phyloP scores from a whole-genome alignment of 2,888 invertebrate species.

The Orthosia cruda region DNA sequence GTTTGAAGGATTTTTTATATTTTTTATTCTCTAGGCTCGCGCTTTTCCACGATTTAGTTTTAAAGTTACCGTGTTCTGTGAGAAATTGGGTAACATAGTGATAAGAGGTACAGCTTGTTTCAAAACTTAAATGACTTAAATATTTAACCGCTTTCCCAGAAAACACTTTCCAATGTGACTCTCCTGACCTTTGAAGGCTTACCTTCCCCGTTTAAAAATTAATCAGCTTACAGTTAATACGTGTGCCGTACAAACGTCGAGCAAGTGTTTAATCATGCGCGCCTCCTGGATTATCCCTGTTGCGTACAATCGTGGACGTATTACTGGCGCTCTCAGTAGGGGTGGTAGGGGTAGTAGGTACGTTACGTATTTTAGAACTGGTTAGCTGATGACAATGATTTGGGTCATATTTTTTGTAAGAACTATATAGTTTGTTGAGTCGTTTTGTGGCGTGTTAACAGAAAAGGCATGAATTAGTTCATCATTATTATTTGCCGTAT shows the following conservation, averaged over 20 bases:
- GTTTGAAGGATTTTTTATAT: too few relatives aligned
- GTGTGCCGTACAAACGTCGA: slow-evolving; percentile 41
- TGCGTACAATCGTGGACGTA: slow-evolving; percentile 23
- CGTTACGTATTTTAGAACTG: too few relatives aligned
- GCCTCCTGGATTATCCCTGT: slow-evolving; percentile 49
- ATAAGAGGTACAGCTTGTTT: too few relatives aligned
- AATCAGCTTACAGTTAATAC: slow-evolving; percentile 50
- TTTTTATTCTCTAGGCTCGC: too few relatives aligned
- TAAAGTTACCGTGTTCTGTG: too few relatives aligned
- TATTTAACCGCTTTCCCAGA: neutral
- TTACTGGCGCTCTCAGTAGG: slow-evolving; percentile 21
- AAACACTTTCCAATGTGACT: slow-evolving; percentile 12
- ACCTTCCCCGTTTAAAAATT: slow-evolving; percentile 34
- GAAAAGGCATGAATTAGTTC: too few relatives aligned
- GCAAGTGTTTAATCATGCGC: slow-evolving; percentile 59
- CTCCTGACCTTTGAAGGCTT: slow-evolving; percentile 36
- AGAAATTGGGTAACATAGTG: too few relatives aligned
- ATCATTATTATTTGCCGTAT: neutral
- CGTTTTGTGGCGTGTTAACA: neutral
- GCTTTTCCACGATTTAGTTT: too few relatives aligned
- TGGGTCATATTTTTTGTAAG: neutral
- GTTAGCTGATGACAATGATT: neutral
- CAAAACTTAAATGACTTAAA: neutral
- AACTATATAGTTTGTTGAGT: neutral
- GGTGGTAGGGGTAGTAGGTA: neutral